A percentile compares a stretch with the other conserved stretches of the same genome.
Conservation (phyloP, 1,140 invertebrate genomes). For the Ips typographus region DNA sequence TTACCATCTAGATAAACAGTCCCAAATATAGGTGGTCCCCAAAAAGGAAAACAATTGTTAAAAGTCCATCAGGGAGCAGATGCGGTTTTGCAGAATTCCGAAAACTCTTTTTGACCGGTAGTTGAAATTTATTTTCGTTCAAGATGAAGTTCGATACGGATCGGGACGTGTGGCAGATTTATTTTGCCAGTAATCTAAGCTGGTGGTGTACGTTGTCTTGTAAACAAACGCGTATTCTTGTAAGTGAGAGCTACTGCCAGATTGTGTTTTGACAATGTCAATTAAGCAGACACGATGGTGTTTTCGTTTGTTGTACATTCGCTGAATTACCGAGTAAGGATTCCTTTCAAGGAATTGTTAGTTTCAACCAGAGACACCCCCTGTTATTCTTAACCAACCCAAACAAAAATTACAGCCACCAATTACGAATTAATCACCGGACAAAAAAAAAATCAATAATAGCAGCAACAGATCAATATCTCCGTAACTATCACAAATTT, state of each 20-base stretch:
- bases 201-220: slow-evolving; percentile 15
- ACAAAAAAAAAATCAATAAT: slow-evolving; percentile 24
- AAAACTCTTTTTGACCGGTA: slow-evolving; percentile 29
- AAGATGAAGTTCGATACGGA: slow-evolving; percentile 26
- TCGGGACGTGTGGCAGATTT: slow-evolving; percentile 29
- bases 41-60: slow-evolving; percentile 37
- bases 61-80: slow-evolving; percentile 31
- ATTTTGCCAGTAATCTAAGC: slow-evolving; percentile 34
- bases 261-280: slow-evolving; percentile 32
- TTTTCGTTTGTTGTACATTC: neutral
- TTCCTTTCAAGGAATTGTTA: neutral
- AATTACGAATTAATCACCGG: neutral
- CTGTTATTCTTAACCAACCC: too few species aligned
- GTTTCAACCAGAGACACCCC: too few species aligned
- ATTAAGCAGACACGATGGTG: slow-evolving; percentile 2
- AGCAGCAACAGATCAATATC: slow-evolving; percentile 20
- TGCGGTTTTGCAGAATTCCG: slow-evolving; percentile 31
- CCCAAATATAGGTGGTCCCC: slow-evolving; percentile 35
- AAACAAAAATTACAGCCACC: too few species aligned
- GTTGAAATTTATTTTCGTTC: slow-evolving; percentile 32
- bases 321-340: neutral
- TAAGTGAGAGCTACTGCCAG: slow-evolving; percentile 22
- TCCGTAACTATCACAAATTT: slow-evolving; percentile 6
- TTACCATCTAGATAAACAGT: slow-evolving; percentile 32
- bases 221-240: slow-evolving; percentile 19